These are phyloP conservation scores for Vanessa cardui DNA, from an alignment of 2,888 invertebrate species.

Conservation along the genomic window DNA sequence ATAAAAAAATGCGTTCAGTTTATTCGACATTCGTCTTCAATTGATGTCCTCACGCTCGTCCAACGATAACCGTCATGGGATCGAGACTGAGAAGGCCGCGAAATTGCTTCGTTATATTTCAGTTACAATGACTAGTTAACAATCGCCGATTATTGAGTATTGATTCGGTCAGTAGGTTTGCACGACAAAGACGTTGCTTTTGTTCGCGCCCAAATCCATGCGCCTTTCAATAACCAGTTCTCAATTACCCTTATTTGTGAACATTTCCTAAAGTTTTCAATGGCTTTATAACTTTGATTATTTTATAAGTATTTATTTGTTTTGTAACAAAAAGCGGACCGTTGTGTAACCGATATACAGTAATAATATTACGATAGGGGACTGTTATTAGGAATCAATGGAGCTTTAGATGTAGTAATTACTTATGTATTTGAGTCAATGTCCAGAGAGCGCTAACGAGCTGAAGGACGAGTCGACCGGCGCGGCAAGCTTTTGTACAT, in stretches of 20 bases:
- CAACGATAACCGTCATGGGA: conserved; percentile 61
- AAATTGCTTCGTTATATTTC: conserved; percentile 65
- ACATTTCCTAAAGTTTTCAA: conserved; percentile 54
- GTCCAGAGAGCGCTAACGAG: conserved; percentile 49
- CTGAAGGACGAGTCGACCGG: conserved; percentile 51
- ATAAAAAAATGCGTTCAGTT: conserved; percentile 60
- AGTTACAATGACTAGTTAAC: conserved; percentile 66
- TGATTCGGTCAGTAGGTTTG: conserved; percentile 59
- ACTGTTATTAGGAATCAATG: conserved; percentile 59
- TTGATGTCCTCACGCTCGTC: conserved; percentile 59
- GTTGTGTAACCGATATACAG: conserved; percentile 50
- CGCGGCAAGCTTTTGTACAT: conserved; percentile 79
- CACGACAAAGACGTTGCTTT: conserved; percentile 54
- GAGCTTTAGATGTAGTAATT: conserved; percentile 54
- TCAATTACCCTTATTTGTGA: conserved; percentile 62
- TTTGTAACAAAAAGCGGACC: conserved; percentile 42
- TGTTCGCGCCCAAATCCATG: conserved; percentile 59
- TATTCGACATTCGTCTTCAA: conserved; percentile 61
- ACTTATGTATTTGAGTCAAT: conserved; percentile 46
- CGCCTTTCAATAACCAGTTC: conserved; percentile 61
- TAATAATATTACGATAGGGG: conserved; percentile 54
- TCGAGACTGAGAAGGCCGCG: conserved; percentile 64
- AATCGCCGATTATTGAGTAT: conserved; percentile 69
- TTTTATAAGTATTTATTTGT: conserved; percentile 46
- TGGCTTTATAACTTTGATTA: conserved; percentile 50